phyloP scores from a whole-genome alignment of 2,888 invertebrate species.

The Drosophila tripunctata region DNA sequence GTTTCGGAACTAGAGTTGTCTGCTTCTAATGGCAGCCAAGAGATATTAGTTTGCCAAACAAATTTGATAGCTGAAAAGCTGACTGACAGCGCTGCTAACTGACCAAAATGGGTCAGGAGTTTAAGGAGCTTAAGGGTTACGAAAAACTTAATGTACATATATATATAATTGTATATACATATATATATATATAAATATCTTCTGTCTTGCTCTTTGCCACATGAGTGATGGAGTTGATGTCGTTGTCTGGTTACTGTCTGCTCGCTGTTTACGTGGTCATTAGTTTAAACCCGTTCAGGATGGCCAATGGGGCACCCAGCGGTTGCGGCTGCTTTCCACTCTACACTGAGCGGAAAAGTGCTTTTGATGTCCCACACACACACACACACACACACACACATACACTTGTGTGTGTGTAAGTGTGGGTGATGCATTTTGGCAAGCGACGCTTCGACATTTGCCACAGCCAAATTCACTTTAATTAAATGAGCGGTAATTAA shows the following conservation, averaged over 20 bases:
- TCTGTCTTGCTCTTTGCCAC: slow-evolving; percentile 23
- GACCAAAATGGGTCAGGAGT: slow-evolving; percentile 59
- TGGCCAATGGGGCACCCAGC: slow-evolving; percentile 39
- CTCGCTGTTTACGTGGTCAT: slow-evolving; percentile 80
- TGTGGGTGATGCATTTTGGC: slow-evolving; percentile 31
- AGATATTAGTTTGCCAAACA: slow-evolving; percentile 81
- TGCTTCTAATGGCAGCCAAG: slow-evolving; percentile 78
- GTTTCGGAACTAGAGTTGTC: not conserved
- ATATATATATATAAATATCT: not conserved
- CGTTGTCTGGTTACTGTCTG: slow-evolving; percentile 83
- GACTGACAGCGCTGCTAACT: slow-evolving; percentile 64
- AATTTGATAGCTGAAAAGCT: slow-evolving; percentile 73
- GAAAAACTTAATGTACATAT: slow-evolving; percentile 17
- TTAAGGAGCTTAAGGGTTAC: slow-evolving; percentile 12
- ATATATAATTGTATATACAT: too few species aligned
- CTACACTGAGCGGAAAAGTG: slow-evolving; percentile 39
- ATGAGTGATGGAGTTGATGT: slow-evolving; percentile 74
- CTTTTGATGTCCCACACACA: too few species aligned
- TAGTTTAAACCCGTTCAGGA: slow-evolving; percentile 76
- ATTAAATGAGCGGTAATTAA: slow-evolving; percentile 84
- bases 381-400: too few species aligned
- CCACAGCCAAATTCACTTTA: slow-evolving; percentile 82
- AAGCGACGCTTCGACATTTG: slow-evolving; percentile 48
- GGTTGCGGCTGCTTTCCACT: slow-evolving; percentile 4
- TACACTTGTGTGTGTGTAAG: slow-evolving; percentile 2